Base-by-base conservation (phyloP, 2,888 invertebrate species). In the Erpobdella octoculata region DNA sequence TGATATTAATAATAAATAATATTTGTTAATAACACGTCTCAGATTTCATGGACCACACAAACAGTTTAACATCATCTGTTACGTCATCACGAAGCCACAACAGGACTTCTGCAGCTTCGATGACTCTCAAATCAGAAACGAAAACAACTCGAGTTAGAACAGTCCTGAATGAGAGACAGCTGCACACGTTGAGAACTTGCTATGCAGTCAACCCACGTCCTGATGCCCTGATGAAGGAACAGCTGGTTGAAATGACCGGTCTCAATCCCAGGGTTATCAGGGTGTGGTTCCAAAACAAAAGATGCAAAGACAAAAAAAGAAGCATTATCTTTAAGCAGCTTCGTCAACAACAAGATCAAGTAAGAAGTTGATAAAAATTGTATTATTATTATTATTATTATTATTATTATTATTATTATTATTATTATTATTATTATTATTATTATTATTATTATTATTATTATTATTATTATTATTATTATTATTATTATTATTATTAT, bases 161-260 rank as follows among this genome's bases (percentile, higher is more conserved):
- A 2, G 98, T 99, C 41, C 88, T 99, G 74, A 98, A 96, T 84
- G 98, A 98, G 85, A 95, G 95, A 83, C 98, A 98, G 84, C 87
- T 98, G 78, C 94, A 95, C 85, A 98, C 96, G 9, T 86, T 99
- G 79, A 88, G 96, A 86, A 95, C 95, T 75, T 97, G 96, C 85
- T 98, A 98, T 86, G 91, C 91, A 73, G 93, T 94, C 72, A 98
- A 99, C 85, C 95, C 97, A 72, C 87, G 98, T 67, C 98, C 98
- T 41, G 98, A 98, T 85, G 97, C 98, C 58, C 88, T 97, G 74
- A 95, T 97, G 93, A 99, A 98, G 86, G 98, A 98, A 84, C 96
- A 97, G 84, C 88, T 98, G 75, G 96, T 96, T 59, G 97, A 98
- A 85, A 95, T 97, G 96, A 98, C 98, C 21, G 90, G 93, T 0